Conservation (phyloP, 2,113 vertebrate species). For the Sylvilagus bachmani region DNA sequence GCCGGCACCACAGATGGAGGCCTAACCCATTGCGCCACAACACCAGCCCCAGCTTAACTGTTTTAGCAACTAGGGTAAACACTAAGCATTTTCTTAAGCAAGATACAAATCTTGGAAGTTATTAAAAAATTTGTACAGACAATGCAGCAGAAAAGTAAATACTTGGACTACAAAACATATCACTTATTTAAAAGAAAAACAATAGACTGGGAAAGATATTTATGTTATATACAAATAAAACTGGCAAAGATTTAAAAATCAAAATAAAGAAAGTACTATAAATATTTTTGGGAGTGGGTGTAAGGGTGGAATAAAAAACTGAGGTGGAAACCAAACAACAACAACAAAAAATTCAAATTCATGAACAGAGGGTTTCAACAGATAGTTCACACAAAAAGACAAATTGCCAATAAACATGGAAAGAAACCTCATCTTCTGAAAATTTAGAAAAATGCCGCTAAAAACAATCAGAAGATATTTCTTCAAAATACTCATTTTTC, state of each 20-base stretch:
- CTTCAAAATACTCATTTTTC: too few relatives aligned
- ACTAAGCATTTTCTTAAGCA: background rate
- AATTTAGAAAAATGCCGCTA: background rate
- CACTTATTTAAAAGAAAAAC: background rate
- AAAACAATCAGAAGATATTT: background rate
- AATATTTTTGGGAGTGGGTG: background rate
- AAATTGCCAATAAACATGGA: background rate
- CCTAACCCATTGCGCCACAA: too few relatives aligned
- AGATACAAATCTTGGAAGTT: background rate
- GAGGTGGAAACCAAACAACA: background rate
- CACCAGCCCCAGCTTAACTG: too few relatives aligned
- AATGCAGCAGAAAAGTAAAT: background rate
- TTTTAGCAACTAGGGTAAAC: too few relatives aligned
- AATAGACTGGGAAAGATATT: background rate
- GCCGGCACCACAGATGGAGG: too few relatives aligned
- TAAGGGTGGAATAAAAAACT: background rate
- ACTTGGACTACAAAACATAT: background rate
- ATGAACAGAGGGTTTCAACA: background rate
- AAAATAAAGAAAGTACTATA: background rate
- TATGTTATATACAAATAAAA: background rate
- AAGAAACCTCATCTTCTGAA: background rate
- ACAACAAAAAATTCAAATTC: background rate
- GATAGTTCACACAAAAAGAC: background rate
- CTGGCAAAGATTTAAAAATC: background rate
- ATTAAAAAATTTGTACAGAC: background rate